A percentile compares a stretch with the other conserved stretches of the same genome.
Conservation (phyloP, 2,797 vertebrate species). For the Sarcoramphus papa region DNA sequence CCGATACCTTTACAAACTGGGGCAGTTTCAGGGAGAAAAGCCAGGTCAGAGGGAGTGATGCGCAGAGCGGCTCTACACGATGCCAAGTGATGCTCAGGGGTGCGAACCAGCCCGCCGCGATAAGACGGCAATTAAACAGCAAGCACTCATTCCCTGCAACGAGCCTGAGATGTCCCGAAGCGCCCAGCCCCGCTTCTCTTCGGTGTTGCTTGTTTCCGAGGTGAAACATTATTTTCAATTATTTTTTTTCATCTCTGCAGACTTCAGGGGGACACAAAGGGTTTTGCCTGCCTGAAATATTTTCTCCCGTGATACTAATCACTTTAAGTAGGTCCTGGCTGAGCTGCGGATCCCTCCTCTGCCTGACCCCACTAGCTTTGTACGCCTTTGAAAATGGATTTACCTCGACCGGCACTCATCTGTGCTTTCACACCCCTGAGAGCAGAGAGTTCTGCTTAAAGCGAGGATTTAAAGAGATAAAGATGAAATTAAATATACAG, state of each 20-base stretch:
- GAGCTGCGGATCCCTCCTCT: neutral
- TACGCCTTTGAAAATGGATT: neutral
- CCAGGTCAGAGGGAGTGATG: accelerated
- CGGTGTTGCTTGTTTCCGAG: accelerated
- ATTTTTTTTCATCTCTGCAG: neutral
- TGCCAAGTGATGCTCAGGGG: neutral
- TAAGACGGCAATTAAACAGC: neutral
- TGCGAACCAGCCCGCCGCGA: neutral
- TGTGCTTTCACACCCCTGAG: neutral
- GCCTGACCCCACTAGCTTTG: neutral
- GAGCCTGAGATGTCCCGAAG: neutral
- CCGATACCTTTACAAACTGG: neutral
- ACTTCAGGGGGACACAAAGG: neutral
- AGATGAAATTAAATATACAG: neutral
- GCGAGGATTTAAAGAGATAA: neutral
- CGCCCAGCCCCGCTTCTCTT: neutral
- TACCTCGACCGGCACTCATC: accelerated
- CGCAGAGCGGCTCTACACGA: neutral
- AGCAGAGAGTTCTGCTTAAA: neutral
- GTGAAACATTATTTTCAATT: neutral
- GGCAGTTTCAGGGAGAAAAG: neutral
- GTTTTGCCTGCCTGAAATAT: neutral
- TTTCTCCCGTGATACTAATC: neutral
- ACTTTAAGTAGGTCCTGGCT: neutral
- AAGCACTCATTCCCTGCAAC: neutral